Evolutionary conservation across 2,888 invertebrate species (phyloP).

Genomic region (Torymus aiolomorphi): DNA sequence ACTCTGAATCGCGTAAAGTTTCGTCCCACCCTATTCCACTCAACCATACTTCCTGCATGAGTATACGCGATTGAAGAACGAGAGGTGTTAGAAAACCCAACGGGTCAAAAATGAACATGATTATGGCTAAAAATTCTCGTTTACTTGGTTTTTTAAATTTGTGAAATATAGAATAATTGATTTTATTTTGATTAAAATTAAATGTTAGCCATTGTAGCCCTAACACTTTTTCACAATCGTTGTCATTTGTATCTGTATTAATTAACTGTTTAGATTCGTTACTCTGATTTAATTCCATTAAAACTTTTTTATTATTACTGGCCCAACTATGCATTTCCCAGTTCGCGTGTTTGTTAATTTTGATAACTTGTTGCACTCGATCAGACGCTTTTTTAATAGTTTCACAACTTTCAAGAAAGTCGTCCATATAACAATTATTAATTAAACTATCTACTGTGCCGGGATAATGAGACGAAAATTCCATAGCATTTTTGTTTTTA

Average conservation of each 20-base stretch:
- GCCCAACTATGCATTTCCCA: slow-evolving; percentile 23
- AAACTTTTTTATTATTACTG: neutral
- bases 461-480: slow-evolving; percentile 54
- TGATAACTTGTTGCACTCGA: neutral
- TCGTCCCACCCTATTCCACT: slow-evolving; percentile 20
- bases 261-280: neutral
- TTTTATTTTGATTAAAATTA: slow-evolving; percentile 3
- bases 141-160: neutral
- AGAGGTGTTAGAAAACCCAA: slow-evolving; percentile 9
- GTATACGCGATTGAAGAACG: neutral
- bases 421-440: slow-evolving; percentile 19
- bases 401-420: neutral
- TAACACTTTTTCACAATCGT: neutral
- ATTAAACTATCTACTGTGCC: slow-evolving; percentile 61
- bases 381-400: neutral
- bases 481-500: slow-evolving; percentile 62
- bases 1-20: neutral
- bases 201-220: neutral
- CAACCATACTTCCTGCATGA: slow-evolving; percentile 1
- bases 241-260: neutral
- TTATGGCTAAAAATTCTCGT: slow-evolving; percentile 6
- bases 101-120: too few relatives aligned
- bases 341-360: neutral
- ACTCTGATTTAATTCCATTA: neutral
- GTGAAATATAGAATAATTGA: neutral